Conservation (phyloP, 2,113 vertebrate species). For the Eonycteris spelaea region DNA sequence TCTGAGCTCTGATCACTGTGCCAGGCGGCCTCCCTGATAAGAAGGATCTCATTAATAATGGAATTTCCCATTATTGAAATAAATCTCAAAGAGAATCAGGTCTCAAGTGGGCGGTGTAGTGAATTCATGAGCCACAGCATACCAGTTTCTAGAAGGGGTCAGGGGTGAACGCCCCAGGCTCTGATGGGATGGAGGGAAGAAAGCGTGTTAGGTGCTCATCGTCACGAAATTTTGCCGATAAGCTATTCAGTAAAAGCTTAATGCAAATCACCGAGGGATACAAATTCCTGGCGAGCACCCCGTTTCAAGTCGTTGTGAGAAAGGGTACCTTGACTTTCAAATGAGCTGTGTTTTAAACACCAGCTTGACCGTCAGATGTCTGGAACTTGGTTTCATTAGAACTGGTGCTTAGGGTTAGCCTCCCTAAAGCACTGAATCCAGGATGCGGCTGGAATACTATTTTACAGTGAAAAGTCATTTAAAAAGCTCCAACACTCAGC, state of each 20-base stretch:
- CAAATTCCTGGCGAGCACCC: not conserved
- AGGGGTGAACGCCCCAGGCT: not conserved
- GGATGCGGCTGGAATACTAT: fast-evolving
- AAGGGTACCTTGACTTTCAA: not conserved
- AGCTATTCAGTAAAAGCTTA: not conserved
- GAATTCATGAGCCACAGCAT: not conserved
- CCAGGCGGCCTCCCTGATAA: not conserved
- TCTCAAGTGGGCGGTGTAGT: not conserved
- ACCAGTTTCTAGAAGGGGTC: not conserved
- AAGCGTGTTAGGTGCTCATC: not conserved
- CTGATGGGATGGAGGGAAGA: fast-evolving
- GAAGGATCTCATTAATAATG: not conserved
- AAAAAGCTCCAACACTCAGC: not conserved
- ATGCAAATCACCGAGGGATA: not conserved
- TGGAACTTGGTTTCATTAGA: not conserved
- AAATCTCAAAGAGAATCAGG: not conserved
- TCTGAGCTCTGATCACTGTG: not conserved
- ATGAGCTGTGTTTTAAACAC: not conserved
- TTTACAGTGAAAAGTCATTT: not conserved
- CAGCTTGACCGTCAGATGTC: not conserved
- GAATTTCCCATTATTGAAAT: not conserved
- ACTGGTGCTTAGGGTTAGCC: fast-evolving
- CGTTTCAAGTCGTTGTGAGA: no score
- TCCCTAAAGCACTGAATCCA: not conserved
- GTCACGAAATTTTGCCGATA: not conserved